Conservation (phyloP, 2,797 vertebrate genomes). For the Pantherophis vulpinus region DNA sequence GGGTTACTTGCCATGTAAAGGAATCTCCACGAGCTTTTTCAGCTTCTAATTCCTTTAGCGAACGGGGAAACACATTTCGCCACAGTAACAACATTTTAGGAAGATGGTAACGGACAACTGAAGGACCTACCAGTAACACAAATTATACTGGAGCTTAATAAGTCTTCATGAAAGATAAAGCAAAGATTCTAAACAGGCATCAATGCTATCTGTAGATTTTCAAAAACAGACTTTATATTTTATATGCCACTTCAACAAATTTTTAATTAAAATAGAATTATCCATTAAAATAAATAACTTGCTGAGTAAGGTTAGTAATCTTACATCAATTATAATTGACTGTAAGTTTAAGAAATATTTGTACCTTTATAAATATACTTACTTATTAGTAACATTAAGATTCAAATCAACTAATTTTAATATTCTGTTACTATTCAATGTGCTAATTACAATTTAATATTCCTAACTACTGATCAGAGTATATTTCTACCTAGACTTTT, state of each 20-base stretch:
- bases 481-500: neutral
- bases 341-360: neutral
- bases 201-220: neutral
- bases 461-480: neutral
- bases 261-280: neutral
- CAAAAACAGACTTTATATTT: neutral
- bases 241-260: neutral
- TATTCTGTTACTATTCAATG: neutral
- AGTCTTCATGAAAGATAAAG: neutral
- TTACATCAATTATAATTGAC: neutral
- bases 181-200: neutral
- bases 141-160: neutral
- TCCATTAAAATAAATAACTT: neutral
- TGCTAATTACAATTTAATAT: neutral
- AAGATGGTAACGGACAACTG: conserved; percentile 94
- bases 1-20: conserved; percentile 97
- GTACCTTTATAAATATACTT: neutral
- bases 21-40: conserved; percentile 96
- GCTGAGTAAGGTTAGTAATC: neutral
- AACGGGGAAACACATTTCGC: conserved; percentile 97
- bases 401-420: neutral
- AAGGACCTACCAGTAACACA: conserved; percentile 77
- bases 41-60: conserved; percentile 94
- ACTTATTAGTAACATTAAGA: neutral
- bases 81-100: conserved; percentile 97